phyloP scores from a whole-genome alignment of 2,888 invertebrate genomes.

The Andrena camellia region DNA sequence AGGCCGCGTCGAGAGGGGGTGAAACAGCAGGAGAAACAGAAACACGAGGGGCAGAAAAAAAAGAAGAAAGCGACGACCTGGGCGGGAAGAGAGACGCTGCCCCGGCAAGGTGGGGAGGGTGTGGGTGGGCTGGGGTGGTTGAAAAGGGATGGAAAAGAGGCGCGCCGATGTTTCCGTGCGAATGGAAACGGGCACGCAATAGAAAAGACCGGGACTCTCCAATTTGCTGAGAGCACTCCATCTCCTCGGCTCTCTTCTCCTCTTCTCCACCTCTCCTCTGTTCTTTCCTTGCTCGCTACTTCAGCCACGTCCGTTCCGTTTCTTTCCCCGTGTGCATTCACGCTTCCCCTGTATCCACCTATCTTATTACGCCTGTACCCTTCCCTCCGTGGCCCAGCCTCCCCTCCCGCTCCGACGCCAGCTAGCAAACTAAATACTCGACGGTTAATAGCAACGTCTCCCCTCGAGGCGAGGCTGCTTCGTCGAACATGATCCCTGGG shows the following conservation, averaged over 20 bases:
- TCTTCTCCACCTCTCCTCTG: not conserved
- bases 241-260: conserved; percentile 33
- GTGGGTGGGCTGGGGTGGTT: conserved; percentile 9
- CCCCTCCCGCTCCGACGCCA: not conserved
- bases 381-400: not conserved
- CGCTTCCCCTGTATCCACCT: conserved; percentile 47
- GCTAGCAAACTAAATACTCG: conserved; percentile 57
- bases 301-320: conserved; percentile 9
- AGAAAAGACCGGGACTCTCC: conserved; percentile 75
- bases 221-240: conserved; percentile 77
- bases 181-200: conserved; percentile 72
- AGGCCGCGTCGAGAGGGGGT: conserved; percentile 24
- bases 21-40: conserved; percentile 23
- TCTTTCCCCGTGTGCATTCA: conserved; percentile 32
- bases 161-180: conserved; percentile 67
- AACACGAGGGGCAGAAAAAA: not conserved
- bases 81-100: not conserved
- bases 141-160: conserved; percentile 53
- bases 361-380: conserved; percentile 55
- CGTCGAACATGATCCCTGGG: conserved; percentile 32
- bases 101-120: conserved; percentile 2
- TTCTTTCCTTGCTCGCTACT: conserved; percentile 15
- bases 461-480: conserved; percentile 17
- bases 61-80: not conserved
- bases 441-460: conserved; percentile 65